Base-by-base conservation (phyloP, 1,140 invertebrate genomes). In the Probaryconus sp. region DNA sequence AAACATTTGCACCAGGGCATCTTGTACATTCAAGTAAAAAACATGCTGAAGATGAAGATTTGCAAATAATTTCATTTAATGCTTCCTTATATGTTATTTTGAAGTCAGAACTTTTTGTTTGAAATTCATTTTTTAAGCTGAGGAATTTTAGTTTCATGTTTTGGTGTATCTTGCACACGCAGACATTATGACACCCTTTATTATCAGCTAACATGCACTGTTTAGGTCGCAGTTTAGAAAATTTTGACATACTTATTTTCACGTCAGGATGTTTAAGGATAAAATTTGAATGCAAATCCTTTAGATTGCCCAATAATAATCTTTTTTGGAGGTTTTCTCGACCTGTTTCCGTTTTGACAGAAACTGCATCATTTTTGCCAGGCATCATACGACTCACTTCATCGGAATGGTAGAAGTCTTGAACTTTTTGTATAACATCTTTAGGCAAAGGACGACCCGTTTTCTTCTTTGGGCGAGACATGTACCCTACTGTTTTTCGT, bases 151-250 rank as follows among this genome's bases (percentile, higher is more conserved):
- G 28, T 31, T 17, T 48, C 45, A 48, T 31, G 16, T 48, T 48
- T 5, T 7, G 17, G 14, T 61, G 67, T 5, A 70, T 61, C 5
- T 3, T 7, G 11, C 67, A 60, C 20, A 71, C 67, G 17, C 38
- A 71, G 0, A 72, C 51, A 6, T 63, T 72, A 30, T 72, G 58
- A 24, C 43, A 58, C 10, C 51, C 37, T 33, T 40, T 47, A 20
- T 4, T 21, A 6, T 45, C 30, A 48, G 11, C 43, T 10, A 40
- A 5, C 5, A 35, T 16, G 53, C 63, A 47, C 21, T 48, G 37
- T 21, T 58, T 58, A 1, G 43, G 42, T 11, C 64, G 26, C 31
- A 58, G 45, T 31, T 68, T 40, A 16, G 14, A 13, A 28, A 65
- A 65, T 0, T 26, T 14, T 3, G 55, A 45, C n/a, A 60, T 20